Evolutionary conservation across 2,113 vertebrate species (phyloP), one percentile per base, ranked within the genome.

Genomic region (Takifugu flavidus): DNA sequence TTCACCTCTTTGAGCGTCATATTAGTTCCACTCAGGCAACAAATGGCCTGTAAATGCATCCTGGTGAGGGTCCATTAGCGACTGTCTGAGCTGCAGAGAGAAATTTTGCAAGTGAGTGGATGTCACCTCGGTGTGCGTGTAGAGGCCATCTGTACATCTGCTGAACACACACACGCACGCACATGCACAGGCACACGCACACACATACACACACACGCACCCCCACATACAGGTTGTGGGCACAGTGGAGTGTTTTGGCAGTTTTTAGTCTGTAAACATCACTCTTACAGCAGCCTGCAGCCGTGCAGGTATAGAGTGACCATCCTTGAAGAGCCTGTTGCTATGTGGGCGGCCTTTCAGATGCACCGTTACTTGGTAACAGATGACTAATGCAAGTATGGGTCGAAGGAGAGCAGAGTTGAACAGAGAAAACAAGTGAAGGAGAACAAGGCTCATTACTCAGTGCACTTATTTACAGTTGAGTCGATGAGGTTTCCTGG

Each of bases 321-420:
- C 68, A 34, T 75, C 53, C n/a, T 65, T 52, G 39, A 52, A 59
- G 64, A 5, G 28, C 74, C 29, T 82, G 87, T 86, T 86, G 84
- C 82, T 86, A 83, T 66, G 86, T 87, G 86, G 86, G 78, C 59
- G 80, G 67, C 76, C 62, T 59, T 78, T 84, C 57, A 77, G 49
- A 78, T 63, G 34, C 68, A 53, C 75, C 50, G 86, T 91, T 91
- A 91, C 89, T 90, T 87, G 81, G 86, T 89, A 91, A 91, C 88
- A 70, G 62, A 70, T 71, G 74, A 82, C 75, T 68, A 65, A 20
- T 68, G 59, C 68, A 57, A 71, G 78, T 67, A 62, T 65, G 63
- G 72, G 72, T 75, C 13, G 29, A 82, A 78, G 80, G 68, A 67
- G 59, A 75, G 56, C 59, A 65, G 66, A 75, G 62, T 43, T 57